A percentile compares a stretch with the other conserved stretches of the same genome.
Evolutionary conservation across 2,888 invertebrate genomes (phyloP).

Genomic region (Tenthredo mesomela): DNA sequence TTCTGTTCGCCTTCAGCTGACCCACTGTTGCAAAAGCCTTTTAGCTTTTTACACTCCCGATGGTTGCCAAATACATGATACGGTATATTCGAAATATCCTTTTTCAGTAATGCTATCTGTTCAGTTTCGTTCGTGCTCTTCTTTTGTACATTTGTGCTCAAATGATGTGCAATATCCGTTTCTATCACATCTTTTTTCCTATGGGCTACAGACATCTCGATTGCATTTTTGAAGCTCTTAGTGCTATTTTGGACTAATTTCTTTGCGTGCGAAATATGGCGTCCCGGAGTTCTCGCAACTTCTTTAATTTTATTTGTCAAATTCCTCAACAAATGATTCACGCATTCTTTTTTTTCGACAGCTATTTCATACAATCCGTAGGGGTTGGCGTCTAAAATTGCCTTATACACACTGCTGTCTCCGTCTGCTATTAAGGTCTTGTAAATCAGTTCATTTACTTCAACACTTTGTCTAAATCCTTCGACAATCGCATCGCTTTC

Average conservation of each 20-base stretch:
- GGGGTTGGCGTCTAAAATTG: not conserved
- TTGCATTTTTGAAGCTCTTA: not conserved
- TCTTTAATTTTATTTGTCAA: not conserved
- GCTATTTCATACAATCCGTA: not conserved
- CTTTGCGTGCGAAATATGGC: not conserved
- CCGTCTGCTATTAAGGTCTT: conserved; percentile 9
- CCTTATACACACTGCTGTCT: not conserved
- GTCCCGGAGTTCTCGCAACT: not conserved
- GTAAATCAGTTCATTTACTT: not conserved
- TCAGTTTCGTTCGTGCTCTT: not conserved
- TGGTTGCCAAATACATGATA: conserved; percentile 60
- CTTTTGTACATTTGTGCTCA: not conserved
- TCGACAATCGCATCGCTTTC: not conserved
- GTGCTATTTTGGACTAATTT: not conserved
- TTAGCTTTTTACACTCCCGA: conserved; percentile 46
- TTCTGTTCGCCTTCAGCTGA: conserved; percentile 48
- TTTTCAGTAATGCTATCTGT: not conserved
- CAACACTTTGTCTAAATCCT: not conserved
- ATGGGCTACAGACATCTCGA: not conserved
- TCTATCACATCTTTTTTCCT: not conserved
- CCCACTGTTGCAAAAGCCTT: not conserved
- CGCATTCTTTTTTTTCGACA: not conserved
- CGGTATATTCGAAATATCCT: conserved; percentile 57
- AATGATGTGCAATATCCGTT: not conserved
- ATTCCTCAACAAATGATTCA: not conserved